Percentiles rank a stretch among this genome's conserved stretches.
These are phyloP conservation scores for Gambusia yucatana DNA, from an alignment of 2,797 vertebrate species.

Conservation along the genomic window DNA sequence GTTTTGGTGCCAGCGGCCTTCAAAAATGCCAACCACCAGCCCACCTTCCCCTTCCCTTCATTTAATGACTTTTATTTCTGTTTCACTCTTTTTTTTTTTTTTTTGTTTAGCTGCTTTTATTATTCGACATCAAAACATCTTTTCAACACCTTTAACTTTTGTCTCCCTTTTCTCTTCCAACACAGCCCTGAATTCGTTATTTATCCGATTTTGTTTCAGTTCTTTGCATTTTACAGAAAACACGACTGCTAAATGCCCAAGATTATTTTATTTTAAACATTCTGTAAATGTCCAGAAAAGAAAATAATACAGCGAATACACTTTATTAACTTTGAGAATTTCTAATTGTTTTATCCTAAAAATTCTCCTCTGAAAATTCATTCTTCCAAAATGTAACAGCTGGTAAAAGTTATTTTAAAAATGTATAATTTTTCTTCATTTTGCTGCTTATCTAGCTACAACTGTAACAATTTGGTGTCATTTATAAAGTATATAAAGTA, in stretches of 20 bases:
- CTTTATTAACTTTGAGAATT: no score
- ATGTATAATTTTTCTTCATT: neutral
- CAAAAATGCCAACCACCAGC: conserved; percentile 49
- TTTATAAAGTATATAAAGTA: no score
- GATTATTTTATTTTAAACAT: neutral
- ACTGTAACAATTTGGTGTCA: no score
- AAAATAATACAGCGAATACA: neutral
- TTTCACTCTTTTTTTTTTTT: neutral
- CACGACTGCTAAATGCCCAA: neutral
- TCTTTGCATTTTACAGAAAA: neutral
- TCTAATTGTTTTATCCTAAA: no score
- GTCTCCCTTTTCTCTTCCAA: neutral
- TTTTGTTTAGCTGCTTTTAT: conserved; percentile 2
- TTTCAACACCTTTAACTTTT: neutral
- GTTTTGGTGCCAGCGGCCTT: conserved; percentile 57
- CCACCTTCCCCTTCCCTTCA: conserved; percentile 37
- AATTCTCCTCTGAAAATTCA: no score
- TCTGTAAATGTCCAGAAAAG: neutral
- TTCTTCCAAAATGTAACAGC: no score
- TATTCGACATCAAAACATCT: neutral
- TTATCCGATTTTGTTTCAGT: neutral
- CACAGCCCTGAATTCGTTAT: neutral
- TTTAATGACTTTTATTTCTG: conserved; percentile 34
- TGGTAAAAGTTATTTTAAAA: no score
- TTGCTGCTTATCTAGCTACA: neutral